Conservation (phyloP, 2,888 invertebrate genomes). For the Deilephila elpenor region DNA sequence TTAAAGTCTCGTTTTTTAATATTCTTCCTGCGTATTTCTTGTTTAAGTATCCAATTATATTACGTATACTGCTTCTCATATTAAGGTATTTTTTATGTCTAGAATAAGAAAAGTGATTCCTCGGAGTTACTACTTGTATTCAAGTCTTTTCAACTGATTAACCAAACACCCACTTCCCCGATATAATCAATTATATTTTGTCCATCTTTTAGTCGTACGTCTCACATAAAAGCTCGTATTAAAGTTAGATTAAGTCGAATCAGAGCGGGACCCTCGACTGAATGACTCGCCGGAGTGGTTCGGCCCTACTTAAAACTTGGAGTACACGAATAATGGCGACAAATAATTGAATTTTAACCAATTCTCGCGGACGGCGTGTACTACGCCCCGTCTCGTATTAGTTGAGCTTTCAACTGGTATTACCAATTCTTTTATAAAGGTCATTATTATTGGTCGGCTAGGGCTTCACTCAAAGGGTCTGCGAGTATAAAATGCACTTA, state of each 20-base stretch:
- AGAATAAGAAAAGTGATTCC: no score
- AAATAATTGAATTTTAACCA: constrained; percentile 77
- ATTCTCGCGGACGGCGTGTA: constrained; percentile 61
- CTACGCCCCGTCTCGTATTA: constrained; percentile 44
- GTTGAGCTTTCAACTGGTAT: constrained; percentile 38
- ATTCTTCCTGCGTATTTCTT: no score
- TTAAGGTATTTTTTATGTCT: no score
- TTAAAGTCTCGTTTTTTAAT: no score
- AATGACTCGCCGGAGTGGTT: constrained; percentile 60
- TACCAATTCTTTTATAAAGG: constrained; percentile 33
- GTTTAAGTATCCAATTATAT: no score
- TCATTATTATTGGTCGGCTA: constrained; percentile 48
- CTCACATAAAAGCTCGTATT: constrained; percentile 49
- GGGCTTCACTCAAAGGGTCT: constrained; percentile 63
- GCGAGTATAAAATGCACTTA: constrained; percentile 74
- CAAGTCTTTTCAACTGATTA: background rate
- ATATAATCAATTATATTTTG: constrained; percentile 14
- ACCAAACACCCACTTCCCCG: background rate
- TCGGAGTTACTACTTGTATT: no score
- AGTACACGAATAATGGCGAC: constrained; percentile 65
- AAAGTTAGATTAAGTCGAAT: constrained; percentile 63
- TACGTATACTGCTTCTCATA: no score
- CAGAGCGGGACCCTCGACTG: constrained; percentile 49
- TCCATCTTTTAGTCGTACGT: background rate
- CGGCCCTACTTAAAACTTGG: constrained; percentile 60